Base-by-base conservation (phyloP, 2,113 vertebrate genomes). In the Pygoscelis antarcticus region DNA sequence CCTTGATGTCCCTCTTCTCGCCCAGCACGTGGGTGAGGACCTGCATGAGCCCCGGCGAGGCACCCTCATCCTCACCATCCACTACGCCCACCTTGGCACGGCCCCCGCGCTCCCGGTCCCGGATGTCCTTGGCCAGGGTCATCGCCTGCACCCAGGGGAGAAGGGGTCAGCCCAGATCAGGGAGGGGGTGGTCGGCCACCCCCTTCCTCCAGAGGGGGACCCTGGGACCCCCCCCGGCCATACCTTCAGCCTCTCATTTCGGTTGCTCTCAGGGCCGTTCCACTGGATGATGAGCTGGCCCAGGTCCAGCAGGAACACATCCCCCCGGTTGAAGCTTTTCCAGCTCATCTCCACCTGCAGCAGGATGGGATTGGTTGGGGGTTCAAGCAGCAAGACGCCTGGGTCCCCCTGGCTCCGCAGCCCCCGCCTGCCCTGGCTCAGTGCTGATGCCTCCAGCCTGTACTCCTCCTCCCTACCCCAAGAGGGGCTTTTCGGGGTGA, bases 231-330 rank as follows among this genome's bases (percentile, higher is more conserved):
- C n/a, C 30, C 51, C 19, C 1, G 1, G 7, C 19, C 6, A 1
- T 97, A 99, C 99, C 98, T 97, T 98, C 66, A 99, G 97, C 66
- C 99, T 98, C 94, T 99, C 99, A 3, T 98, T 98, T 23, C 94
- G 98, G 96, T 98, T 99, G 94, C 99, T 99, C 26, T 98, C 97
- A 0, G 99, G 99, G 14, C 99, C 99, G 0, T 99, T 99, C 99
- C 99, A 99, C 90, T 99, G 99, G 77, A 99, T 71, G n/a, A 99
- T 99, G 46, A 99, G 94, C 57, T 98, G 99, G 10, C 99, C 99
- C 25, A 99, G 91, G 83, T 99, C 99, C 96, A 99, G 93, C 84
- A 99, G 97, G 96, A 99, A 99, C 34, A 99, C 99, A 0, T 99
- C 99, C 0, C 99, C 99, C 25, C 29, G 95, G 93, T 99, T 99